Base-by-base conservation (phyloP, 2,888 invertebrate genomes). In the Eristalis pertinax region DNA sequence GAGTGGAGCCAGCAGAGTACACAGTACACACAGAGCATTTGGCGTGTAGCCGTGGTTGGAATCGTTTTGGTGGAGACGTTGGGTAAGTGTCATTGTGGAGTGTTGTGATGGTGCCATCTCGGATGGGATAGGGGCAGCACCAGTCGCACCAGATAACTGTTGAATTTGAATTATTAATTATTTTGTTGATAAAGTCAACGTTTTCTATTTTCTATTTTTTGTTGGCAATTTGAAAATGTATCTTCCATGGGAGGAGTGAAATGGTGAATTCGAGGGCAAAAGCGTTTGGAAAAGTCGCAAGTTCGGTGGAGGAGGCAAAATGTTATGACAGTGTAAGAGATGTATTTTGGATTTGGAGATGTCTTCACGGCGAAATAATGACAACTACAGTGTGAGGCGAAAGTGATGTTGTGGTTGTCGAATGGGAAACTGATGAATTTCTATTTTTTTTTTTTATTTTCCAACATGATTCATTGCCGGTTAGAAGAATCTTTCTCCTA, bases 21-120 rank as follows among this genome's bases (percentile, higher is more conserved):
- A 78, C 77, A n/a, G n/a, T n/a, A 84, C 58, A 72, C 38, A 78
- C 50, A 58, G 26, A 58, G 24, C 38, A 75, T 78, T 82, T 82
- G 86, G 82, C 75, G 19, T 75, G 62, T 75, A 86, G 82, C 67
- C 82, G 82, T 78, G 86, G 50, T 83, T 63, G 82, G 78, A 83
- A 86, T 82, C 86, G 32, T 60, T 80, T 78, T 86, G 82, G 82
- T 86, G 78, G 67, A 63, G 86, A 79, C 70, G 62, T 83, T 82
- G 78, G 86, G 86, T 86, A 79, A 86, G 86, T 86, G 82, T 86
- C 75, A 86, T 41, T 65, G 69, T 58, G 50, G 65, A 15, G 26
- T 64, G 50, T 77, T 64, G 50, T 63, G 69, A 70, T 65, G 69
- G 74, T 86, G 86, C 86, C 86, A 78, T 82, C 86, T 86, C 70